Evolutionary conservation across 2,113 vertebrate genomes (phyloP), one percentile per base, ranked within the genome.

Genomic region (Otolemur garnettii): DNA sequence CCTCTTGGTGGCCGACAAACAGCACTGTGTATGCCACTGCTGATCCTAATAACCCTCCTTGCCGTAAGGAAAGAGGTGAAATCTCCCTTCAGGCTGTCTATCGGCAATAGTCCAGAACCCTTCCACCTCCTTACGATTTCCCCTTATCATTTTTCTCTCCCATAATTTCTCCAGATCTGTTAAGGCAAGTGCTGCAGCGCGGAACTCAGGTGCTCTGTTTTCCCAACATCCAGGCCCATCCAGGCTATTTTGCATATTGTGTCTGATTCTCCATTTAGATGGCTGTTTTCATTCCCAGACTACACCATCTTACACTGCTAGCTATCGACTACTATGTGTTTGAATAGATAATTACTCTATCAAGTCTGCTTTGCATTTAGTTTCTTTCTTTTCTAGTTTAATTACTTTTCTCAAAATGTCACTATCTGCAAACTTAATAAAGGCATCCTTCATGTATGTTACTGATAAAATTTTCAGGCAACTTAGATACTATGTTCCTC

Each of bases 201-300:
- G 30, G 57, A 81, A 38, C 10, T 64, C 2, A 22, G 33, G 4
- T 28, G 72, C 19, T 75, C 53, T 33, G 33, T 71, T 90, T 90
- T 94, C 50, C 9, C 22, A 68, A 33, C 2, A 35, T 55, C 22
- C 7, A 71, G 64, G 19, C 55, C 28, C 22, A 28, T 83, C 22
- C 45, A 71, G 38, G 0, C 71, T 92, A 83, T 83, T 96, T 80
- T 84, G n/a, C 7, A 69, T 83, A 71, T 66, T 74, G 9, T 66
- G 85, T 93, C 53, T 12, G 94, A 35, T 77, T 79, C 62, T 94
- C 14, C 88, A 81, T 88, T 95, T 88, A 94, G 22, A 80, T 9
- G 12, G 1, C 30, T 82, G 24, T 85, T 95, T 91, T 82, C 45
- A 82, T 89, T 93, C 81, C 4, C 38, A 94, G 55, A 82, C 45